A percentile compares a stretch with the other conserved stretches of the same genome.
phyloP scores from a whole-genome alignment of 2,888 invertebrate species.

The Tachystola acroxantha region DNA sequence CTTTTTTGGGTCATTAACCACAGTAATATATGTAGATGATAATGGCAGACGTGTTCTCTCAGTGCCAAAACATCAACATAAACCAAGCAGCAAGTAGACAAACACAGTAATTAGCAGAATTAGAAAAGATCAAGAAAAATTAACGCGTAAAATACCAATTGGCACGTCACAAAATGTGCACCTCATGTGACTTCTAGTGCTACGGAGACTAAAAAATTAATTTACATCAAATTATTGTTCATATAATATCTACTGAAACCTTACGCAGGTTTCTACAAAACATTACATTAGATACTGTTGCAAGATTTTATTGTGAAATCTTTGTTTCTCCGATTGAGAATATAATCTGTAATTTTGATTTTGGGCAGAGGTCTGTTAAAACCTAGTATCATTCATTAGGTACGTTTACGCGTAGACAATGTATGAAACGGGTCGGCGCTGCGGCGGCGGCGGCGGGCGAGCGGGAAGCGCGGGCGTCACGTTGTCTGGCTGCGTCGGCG shows the following conservation, averaged over 20 bases:
- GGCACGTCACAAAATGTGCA: background rate
- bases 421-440: background rate
- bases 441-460: background rate
- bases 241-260: no score
- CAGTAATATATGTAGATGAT: background rate
- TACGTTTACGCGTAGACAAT: background rate
- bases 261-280: no score
- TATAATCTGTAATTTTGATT: no score
- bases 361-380: no score
- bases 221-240: background rate
- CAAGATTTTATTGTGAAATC: no score
- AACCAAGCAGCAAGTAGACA: constrained; percentile 3
- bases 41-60: background rate
- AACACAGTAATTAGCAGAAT: constrained; percentile 6
- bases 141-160: background rate
- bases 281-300: no score
- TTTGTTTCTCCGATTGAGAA: no score
- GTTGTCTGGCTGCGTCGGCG: constrained; percentile 14
- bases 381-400: no score
- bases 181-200: background rate
- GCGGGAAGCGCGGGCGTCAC: constrained; percentile 7
- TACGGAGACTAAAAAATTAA: background rate
- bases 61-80: constrained; percentile 7
- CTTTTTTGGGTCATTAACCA: no score
- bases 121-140: constrained; percentile 3